phyloP scores from a whole-genome alignment of 2,888 invertebrate genomes.

The Pyrgus malvae region DNA sequence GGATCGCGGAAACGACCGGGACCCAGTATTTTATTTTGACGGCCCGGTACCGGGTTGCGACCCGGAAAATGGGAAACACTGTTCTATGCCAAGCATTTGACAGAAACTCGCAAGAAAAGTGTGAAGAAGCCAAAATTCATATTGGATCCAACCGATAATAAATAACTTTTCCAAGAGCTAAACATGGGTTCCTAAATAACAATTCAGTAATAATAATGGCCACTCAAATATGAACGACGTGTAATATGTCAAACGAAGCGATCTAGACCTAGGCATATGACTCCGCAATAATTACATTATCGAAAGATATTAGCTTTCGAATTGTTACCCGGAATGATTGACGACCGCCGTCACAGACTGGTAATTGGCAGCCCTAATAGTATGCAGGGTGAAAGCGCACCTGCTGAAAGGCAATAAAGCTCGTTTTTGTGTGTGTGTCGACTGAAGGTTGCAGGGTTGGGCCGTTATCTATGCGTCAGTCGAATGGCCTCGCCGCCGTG shows the following conservation, averaged over 20 bases:
- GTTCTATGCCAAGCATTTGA: too few species aligned
- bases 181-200: too few species aligned
- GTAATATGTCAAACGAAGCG: slow-evolving; percentile 4
- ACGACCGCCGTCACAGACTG: slow-evolving; percentile 30
- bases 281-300: slow-evolving; percentile 23
- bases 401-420: neutral
- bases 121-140: too few species aligned
- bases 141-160: too few species aligned
- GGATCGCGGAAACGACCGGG: too few species aligned
- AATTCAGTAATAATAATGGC: neutral
- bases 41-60: too few species aligned
- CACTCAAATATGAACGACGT: neutral
- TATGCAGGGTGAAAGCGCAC: neutral
- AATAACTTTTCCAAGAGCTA: too few species aligned
- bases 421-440: slow-evolving; percentile 1
- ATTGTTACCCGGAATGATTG: slow-evolving; percentile 31
- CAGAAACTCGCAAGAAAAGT: too few species aligned
- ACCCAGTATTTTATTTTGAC: too few species aligned
- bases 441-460: slow-evolving; percentile 56
- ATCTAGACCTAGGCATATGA: slow-evolving; percentile 22
- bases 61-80: too few species aligned
- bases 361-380: slow-evolving; percentile 32
- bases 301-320: slow-evolving; percentile 28
- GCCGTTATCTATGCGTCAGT: slow-evolving; percentile 63
- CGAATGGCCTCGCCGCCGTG: slow-evolving; percentile 46